Evolutionary conservation across 2,113 vertebrate genomes (phyloP).

Genomic region (Meleagris gallopavo): DNA sequence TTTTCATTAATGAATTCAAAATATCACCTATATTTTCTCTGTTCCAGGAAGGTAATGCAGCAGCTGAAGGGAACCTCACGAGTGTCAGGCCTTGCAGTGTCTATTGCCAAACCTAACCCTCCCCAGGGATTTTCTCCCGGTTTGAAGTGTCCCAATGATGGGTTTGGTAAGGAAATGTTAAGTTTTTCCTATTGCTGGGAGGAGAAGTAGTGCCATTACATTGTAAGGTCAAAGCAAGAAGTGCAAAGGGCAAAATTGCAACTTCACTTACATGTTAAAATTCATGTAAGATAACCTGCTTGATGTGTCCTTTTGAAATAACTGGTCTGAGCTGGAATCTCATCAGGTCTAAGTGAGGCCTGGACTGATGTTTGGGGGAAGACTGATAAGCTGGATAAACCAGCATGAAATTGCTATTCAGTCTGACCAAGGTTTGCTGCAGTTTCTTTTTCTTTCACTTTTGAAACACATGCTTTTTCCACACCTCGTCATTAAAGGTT

Average conservation of each 20-base stretch:
- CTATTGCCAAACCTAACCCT: slow-evolving; percentile 76
- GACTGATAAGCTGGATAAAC: background rate
- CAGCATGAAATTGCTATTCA: background rate
- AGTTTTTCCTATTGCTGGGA: accelerated
- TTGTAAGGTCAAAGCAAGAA: background rate
- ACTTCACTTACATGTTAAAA: background rate
- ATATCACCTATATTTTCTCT: background rate
- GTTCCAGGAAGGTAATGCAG: slow-evolving; percentile 83
- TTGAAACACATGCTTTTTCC: background rate
- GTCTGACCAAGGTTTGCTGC: background rate
- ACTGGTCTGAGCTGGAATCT: background rate
- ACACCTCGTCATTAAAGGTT: accelerated
- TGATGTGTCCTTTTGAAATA: accelerated
- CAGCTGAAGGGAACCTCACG: slow-evolving; percentile 84
- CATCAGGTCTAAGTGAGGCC: accelerated
- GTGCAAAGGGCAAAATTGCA: background rate
- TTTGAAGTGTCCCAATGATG: slow-evolving; percentile 89
- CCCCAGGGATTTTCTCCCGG: slow-evolving; percentile 84
- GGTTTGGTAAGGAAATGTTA: slow-evolving; percentile 75
- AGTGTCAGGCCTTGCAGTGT: slow-evolving; percentile 89
- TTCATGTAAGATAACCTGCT: background rate
- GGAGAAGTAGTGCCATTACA: accelerated
- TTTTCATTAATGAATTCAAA: accelerated
- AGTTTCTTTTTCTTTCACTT: background rate
- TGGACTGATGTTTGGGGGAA: background rate